These are phyloP conservation scores for Lymantria monacha DNA, from an alignment of 2,888 invertebrate genomes.

Conservation along the genomic window DNA sequence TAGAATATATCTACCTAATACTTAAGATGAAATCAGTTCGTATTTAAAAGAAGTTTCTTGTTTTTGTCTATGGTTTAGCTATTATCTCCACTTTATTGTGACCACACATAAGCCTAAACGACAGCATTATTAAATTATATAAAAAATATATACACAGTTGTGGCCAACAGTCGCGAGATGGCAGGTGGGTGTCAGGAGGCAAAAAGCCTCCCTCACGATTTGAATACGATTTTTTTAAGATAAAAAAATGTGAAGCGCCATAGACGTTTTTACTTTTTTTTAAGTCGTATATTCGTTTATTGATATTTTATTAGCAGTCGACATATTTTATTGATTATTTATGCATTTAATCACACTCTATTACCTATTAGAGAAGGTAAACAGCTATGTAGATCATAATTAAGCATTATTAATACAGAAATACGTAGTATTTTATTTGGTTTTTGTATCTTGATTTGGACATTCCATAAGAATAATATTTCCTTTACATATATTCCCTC, in stretches of 20 bases:
- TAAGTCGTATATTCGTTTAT: constrained; percentile 37
- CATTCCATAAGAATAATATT: too few relatives aligned
- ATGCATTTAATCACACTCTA: neutral
- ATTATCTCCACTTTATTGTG: neutral
- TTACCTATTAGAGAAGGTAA: too few relatives aligned
- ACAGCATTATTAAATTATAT: constrained; percentile 13
- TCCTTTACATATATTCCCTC: too few relatives aligned
- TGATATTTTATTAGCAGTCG: constrained; percentile 44
- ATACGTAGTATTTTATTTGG: too few relatives aligned
- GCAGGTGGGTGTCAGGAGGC: constrained; percentile 52
- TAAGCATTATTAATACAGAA: too few relatives aligned
- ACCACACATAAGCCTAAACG: neutral
- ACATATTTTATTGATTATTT: constrained; percentile 38
- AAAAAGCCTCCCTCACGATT: constrained; percentile 57
- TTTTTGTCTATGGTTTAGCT: neutral
- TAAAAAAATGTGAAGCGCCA: constrained; percentile 30
- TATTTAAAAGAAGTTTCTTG: neutral
- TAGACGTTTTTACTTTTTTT: constrained; percentile 31
- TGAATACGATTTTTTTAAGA: constrained; percentile 59
- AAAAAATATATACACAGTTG: constrained; percentile 21
- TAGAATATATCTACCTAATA: too few relatives aligned
- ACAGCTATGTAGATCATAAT: too few relatives aligned
- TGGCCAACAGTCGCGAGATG: constrained; percentile 34
- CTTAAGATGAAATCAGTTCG: neutral
- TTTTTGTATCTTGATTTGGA: too few relatives aligned